phyloP scores from a whole-genome alignment of 2,113 vertebrate genomes.

The Lipotes vexillifer region DNA sequence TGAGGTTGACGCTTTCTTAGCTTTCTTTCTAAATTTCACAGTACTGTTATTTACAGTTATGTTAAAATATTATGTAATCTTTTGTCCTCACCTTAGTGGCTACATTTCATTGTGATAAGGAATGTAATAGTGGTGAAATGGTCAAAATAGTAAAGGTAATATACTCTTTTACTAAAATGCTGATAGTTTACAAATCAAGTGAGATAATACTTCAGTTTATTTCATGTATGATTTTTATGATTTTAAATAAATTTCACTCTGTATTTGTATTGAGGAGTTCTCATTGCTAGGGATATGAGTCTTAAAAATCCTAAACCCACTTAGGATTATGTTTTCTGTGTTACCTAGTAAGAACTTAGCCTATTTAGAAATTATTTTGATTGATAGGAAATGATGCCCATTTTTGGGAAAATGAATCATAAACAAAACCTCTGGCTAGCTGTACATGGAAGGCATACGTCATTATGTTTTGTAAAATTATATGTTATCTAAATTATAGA shows the following conservation, averaged over 20 bases:
- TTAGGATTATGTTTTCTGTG: neutral
- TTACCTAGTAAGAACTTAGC: neutral
- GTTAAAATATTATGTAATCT: neutral
- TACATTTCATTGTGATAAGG: neutral
- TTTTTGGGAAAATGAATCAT: neutral
- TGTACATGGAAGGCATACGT: neutral
- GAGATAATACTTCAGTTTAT: neutral
- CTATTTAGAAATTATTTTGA: neutral
- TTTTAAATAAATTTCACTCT: slow-evolving; percentile 9
- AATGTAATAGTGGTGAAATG: neutral
- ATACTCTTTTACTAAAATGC: neutral
- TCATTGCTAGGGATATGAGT: neutral
- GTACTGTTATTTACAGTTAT: neutral
- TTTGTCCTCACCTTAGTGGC: neutral
- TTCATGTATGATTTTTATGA: neutral
- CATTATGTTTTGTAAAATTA: neutral
- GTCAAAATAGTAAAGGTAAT: neutral
- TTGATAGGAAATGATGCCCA: neutral
- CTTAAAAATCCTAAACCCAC: neutral
- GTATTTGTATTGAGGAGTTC: neutral
- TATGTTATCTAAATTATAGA: neutral
- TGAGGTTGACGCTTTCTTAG: neutral
- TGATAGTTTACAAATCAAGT: neutral
- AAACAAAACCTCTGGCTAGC: neutral
- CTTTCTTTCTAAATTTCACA: neutral